These are phyloP conservation scores for Venustoraphidia nigricollis DNA, from an alignment of 2,888 invertebrate species.

Conservation along the genomic window DNA sequence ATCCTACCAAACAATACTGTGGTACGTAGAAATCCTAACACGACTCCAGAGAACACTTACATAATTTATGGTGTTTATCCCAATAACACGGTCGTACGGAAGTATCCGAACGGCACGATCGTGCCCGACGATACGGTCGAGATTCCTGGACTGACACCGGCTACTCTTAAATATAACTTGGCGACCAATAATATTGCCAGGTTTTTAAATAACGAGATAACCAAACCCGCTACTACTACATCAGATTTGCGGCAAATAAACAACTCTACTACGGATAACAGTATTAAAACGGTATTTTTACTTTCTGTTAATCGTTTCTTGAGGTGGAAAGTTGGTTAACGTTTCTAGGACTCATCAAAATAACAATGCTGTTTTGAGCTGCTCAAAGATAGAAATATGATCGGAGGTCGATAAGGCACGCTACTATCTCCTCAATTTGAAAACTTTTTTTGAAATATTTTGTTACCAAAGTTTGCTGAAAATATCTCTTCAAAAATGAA, in stretches of 20 bases:
- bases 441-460: too few species aligned
- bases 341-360: conserved; percentile 13
- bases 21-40: conserved; percentile 56
- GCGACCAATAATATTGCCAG: conserved; percentile 14
- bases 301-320: conserved; percentile 11
- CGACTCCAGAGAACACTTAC: conserved; percentile 53
- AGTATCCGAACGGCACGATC: conserved; percentile 65
- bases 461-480: too few species aligned
- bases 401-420: too few species aligned
- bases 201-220: not conserved
- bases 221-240: not conserved
- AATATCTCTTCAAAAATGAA: too few species aligned
- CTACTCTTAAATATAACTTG: not conserved
- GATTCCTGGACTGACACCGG: conserved; percentile 18
- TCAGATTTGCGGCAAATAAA: conserved; percentile 22
- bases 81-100: conserved; percentile 63
- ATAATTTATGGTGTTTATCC: conserved; percentile 62
- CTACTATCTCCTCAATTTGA: too few species aligned
- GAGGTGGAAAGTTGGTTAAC: conserved; percentile 13
- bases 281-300: conserved; percentile 33
- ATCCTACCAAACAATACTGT: conserved; percentile 66
- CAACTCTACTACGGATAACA: conserved; percentile 37
- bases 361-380: conserved; percentile 2
- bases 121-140: conserved; percentile 43
- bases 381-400: too few species aligned